Conservation (phyloP, 2,888 invertebrate genomes). For the Scelioninae gen. 1 region DNA sequence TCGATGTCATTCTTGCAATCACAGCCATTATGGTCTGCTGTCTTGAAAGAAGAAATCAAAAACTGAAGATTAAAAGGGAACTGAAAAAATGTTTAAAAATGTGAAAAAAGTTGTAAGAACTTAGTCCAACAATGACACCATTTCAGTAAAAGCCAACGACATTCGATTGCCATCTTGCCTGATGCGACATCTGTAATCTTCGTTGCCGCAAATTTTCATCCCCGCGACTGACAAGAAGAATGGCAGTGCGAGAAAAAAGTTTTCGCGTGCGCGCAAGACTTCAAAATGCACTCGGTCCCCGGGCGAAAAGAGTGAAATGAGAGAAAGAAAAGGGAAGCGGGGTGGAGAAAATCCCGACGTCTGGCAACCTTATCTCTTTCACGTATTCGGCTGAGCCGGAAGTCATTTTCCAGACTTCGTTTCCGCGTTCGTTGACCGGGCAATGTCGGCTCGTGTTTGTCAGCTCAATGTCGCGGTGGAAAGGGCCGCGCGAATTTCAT, state of each 20-base stretch:
- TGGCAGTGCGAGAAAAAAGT: too few relatives aligned
- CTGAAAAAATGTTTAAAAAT: too few relatives aligned
- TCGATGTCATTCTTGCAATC: too few relatives aligned
- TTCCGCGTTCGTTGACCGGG: slow-evolving; percentile 69
- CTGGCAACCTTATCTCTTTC: slow-evolving; percentile 62
- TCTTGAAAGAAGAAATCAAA: too few relatives aligned
- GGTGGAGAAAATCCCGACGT: slow-evolving; percentile 60
- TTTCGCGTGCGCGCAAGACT: too few relatives aligned
- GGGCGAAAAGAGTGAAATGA: slow-evolving; percentile 17
- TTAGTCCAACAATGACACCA: too few relatives aligned
- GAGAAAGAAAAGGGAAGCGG: slow-evolving; percentile 16
- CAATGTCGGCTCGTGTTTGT: slow-evolving; percentile 63
- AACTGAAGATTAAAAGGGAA: too few relatives aligned
- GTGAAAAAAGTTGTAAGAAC: too few relatives aligned
- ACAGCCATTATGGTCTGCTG: too few relatives aligned
- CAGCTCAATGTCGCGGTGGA: slow-evolving; percentile 60
- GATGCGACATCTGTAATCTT: slow-evolving; percentile 45
- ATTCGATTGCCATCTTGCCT: too few relatives aligned
- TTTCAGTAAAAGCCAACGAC: too few relatives aligned
- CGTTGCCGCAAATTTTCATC: slow-evolving; percentile 20
- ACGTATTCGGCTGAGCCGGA: slow-evolving; percentile 54
- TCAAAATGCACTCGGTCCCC: slow-evolving; percentile 17
- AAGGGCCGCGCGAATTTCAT: slow-evolving; percentile 79
- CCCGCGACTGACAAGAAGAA: slow-evolving; percentile 31
- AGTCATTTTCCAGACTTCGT: slow-evolving; percentile 64